Conservation (phyloP, 1,140 invertebrate genomes). For the Hylyphantes graminicola region DNA sequence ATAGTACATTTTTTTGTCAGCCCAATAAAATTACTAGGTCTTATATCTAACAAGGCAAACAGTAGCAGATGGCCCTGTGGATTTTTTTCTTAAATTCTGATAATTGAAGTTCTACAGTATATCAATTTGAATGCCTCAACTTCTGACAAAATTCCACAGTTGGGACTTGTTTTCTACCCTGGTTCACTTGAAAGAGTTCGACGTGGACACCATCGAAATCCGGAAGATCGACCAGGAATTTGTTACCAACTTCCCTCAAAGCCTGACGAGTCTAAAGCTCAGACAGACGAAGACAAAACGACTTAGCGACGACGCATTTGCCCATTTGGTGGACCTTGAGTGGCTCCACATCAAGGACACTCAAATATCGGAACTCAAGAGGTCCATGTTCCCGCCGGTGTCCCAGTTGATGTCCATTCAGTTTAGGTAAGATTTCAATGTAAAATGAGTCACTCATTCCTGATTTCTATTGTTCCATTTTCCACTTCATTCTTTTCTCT, state of each 20-base stretch:
- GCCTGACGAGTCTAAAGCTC: not conserved
- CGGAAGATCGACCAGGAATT: constrained; percentile 2
- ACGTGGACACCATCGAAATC: not conserved
- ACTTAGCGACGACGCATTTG: not conserved
- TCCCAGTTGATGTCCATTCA: not conserved
- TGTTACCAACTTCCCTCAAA: not conserved
- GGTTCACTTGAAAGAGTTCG: not conserved
- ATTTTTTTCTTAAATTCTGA: no score
- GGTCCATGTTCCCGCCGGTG: constrained; percentile 6
- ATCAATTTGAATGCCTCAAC: no score
- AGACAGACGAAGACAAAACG: not conserved
- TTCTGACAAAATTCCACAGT: not conserved
- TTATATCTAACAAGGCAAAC: no score
- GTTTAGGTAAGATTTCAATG: constrained; percentile 11
- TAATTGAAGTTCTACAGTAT: no score
- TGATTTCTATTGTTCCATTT: no score
- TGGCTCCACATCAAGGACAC: not conserved
- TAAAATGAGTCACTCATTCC: no score
- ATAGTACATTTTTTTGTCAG: no score
- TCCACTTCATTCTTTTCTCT: no score
- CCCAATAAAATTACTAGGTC: no score
- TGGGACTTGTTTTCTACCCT: constrained; percentile 13
- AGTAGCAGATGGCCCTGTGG: no score
- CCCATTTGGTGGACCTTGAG: not conserved
- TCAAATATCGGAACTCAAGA: not conserved